phyloP scores from a whole-genome alignment of 2,797 vertebrate species.

The Liparis tanakae region DNA sequence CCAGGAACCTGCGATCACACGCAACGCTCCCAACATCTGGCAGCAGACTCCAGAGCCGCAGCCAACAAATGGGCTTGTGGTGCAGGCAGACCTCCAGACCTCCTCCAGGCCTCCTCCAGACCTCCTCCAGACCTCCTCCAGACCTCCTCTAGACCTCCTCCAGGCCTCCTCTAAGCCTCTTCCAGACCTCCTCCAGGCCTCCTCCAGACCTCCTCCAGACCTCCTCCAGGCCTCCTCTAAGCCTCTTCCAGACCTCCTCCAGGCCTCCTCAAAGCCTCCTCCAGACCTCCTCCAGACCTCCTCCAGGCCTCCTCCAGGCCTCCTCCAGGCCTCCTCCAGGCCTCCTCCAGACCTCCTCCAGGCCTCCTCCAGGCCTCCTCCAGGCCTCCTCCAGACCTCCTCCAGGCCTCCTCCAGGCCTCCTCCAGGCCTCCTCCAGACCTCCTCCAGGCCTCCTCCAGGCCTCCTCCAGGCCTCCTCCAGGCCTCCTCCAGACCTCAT shows the following conservation, averaged over 20 bases:
- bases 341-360: constrained; percentile 22
- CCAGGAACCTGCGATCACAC: constrained; percentile 78
- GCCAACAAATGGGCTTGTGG: constrained; percentile 61
- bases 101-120: constrained; percentile 47
- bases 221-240: constrained; percentile 26
- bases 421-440: constrained; percentile 56
- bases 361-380: constrained; percentile 57
- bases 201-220: not conserved
- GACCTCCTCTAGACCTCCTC: constrained; percentile 14
- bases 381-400: constrained; percentile 22
- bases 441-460: constrained; percentile 33
- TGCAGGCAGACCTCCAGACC: constrained; percentile 56
- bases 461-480: constrained; percentile 22
- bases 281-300: not conserved
- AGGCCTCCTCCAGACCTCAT: constrained; percentile 58
- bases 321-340: constrained; percentile 21
- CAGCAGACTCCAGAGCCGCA: constrained; percentile 60
- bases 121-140: constrained; percentile 40
- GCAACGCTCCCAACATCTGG: constrained; percentile 83
- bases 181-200: constrained; percentile 40
- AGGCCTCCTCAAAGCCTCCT: not conserved
- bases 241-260: constrained; percentile 56
- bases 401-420: constrained; percentile 49
- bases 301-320: constrained; percentile 59
- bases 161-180: constrained; percentile 50